Percentiles rank a stretch among this genome's conserved stretches.
Conservation (phyloP, 2,888 invertebrate genomes). For the Saturnia pavonia region DNA sequence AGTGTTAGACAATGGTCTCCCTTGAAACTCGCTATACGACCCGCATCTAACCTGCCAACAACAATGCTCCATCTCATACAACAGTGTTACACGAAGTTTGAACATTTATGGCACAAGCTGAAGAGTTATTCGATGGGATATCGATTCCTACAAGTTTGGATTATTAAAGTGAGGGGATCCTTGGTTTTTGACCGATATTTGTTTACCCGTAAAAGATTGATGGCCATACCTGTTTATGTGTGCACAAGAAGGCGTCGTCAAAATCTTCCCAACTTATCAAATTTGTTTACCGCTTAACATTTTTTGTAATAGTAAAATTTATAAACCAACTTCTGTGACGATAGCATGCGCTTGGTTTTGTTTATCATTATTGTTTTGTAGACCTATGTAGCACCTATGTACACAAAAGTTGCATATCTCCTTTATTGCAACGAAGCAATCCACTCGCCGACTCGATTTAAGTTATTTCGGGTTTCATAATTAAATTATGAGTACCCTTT, state of each 20-base stretch:
- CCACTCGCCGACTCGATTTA: slow-evolving; percentile 43
- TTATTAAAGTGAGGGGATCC: background rate
- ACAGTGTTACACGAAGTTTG: background rate
- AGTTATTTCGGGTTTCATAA: slow-evolving; percentile 67
- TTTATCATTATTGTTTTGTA: background rate
- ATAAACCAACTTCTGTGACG: background rate
- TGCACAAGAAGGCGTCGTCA: background rate
- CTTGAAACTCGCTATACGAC: background rate
- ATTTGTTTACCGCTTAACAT: background rate
- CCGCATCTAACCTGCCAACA: background rate
- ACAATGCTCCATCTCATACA: background rate
- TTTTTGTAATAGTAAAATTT: too few species aligned
- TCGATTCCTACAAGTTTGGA: background rate
- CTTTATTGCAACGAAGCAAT: background rate
- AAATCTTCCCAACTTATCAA: background rate
- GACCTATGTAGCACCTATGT: too few species aligned
- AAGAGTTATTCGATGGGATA: background rate
- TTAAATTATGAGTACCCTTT: slow-evolving; percentile 78
- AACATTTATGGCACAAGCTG: background rate
- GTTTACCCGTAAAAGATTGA: background rate
- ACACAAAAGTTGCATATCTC: slow-evolving; percentile 18
- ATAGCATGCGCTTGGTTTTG: background rate
- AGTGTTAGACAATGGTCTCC: background rate
- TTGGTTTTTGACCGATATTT: too few species aligned
- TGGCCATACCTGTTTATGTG: background rate